Base-by-base conservation (phyloP, 1,140 invertebrate genomes). In the Lucilia cuprina region DNA sequence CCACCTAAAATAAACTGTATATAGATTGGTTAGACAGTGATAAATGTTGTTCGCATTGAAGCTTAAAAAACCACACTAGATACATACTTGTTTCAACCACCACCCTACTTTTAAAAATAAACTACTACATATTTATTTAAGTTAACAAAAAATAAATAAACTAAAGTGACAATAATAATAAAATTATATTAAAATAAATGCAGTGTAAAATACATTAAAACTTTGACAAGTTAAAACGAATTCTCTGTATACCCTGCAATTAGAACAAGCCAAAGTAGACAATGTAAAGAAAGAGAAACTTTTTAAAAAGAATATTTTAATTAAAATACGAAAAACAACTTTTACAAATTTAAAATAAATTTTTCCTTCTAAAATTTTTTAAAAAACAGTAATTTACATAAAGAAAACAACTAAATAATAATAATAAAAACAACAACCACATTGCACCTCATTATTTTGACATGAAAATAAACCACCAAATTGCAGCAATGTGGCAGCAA, bases 391-490 rank as follows among this genome's bases (percentile, higher is more conserved):
- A n/a, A 60, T 60, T n/a, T 14, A 17, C 14, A 60, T 2, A n/a
- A 60, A n/a, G 14, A 60, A 60, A 60, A 17, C 4, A 60, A 17
- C 8, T 70, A 70, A 70, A 70, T 21, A 70, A 70, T 70, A n/a
- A 21, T 70, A 70, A 21, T 9, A 14, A 70, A 17, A 19, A 21
- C 60, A 70, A 70, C 60, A 70, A 13, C 50, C 13, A 70, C n/a
- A 21, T 70, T 70, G 60, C 60, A 70, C 60, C 60, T 19, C 60
- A 70, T 70, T 70, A 70, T 70, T 70, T 19, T 70, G 60, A 70
- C 75, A 35, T 78, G 34, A 78, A 78, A 80, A 80, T 49, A 49
- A 80, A 80, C 41, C n/a, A 19, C 41, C 77, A 80, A 25, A 80
- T 21, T 47, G 41, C 14, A 49, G n/a, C 41, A 49, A 9, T 78